phyloP scores from a whole-genome alignment of 2,888 invertebrate genomes.

The Ellobium chinense region DNA sequence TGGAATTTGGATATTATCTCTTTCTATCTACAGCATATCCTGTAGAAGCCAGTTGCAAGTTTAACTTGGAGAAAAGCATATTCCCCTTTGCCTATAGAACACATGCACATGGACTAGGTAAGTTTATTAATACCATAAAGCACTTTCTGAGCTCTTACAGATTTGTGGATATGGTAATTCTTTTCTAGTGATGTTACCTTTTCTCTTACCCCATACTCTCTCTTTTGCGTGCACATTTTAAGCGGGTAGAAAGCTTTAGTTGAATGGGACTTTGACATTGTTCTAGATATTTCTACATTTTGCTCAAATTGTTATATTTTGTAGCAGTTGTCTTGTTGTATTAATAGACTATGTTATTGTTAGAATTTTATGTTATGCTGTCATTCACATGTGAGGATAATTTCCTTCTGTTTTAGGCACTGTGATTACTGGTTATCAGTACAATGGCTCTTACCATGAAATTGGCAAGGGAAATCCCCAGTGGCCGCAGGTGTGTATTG shows the following conservation, averaged over 20 bases:
- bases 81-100: conserved; percentile 82
- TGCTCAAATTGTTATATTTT: background rate
- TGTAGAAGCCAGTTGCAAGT: conserved; percentile 81
- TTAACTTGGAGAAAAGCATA: conserved; percentile 76
- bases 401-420: conserved; percentile 82
- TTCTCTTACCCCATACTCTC: no score
- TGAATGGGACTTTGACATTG: no score
- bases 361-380: background rate
- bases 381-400: background rate
- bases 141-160: no score
- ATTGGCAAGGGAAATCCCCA: conserved; percentile 83
- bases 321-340: no score
- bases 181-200: no score
- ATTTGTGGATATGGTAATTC: no score
- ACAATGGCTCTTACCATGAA: conserved; percentile 62
- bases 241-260: no score
- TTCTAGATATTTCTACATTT: no score
- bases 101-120: conserved; percentile 82
- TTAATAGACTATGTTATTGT: no score
- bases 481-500: conserved; percentile 83
- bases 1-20: background rate
- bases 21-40: conserved; percentile 74
- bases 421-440: conserved; percentile 80
- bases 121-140: no score
- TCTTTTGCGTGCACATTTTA: no score